Evolutionary conservation across 2,113 vertebrate genomes (phyloP), one percentile per base, ranked within the genome.

Genomic region (Athene noctua): DNA sequence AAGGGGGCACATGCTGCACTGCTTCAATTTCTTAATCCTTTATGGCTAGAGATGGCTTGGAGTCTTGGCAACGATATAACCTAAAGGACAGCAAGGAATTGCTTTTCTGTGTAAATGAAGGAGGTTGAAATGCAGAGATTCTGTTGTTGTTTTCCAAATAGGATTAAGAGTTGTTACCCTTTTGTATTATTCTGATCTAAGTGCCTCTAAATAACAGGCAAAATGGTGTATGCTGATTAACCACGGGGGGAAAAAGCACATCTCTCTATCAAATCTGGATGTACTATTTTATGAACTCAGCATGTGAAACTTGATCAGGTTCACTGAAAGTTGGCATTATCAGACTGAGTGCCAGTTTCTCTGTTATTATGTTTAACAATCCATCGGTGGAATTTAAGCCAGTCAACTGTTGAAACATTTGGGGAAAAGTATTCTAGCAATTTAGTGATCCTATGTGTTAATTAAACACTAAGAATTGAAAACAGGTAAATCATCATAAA

Each of bases 381-480:
- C n/a, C 42, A 32, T 67, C 94, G 65, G 23, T 57, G 73, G 46
- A 80, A 62, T 93, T 67, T 92, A 42, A 91, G 21, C 44, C 29
- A 80, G 52, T 91, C 52, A 80, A 8, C 40, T 92, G 13, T n/a
- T 91, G n/a, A 55, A 91, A 57, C 47, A 46, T 92, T 93, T 78
- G 57, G 20, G 49, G 6, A 80, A 47, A 87, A 88, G 66, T 92
- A 86, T 40, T 94, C 40, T 40, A 93, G 51, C 57, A 95, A 87
- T 84, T 79, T 52, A 71, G 1, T 91, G 49, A 54, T 94, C 2
- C 75, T 57, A 15, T 84, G 58, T 57, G 17, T 86, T 96, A 96
- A 97, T 94, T 97, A 94, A 65, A 66, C 22, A 16, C 36, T 78
- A 36, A 94, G 29, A 91, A 66, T n/a, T 96, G 87, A 72, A 94